Evolutionary conservation across 1,140 invertebrate genomes (phyloP), one percentile per base, ranked within the genome.

Genomic region (Antheraea mylitta): DNA sequence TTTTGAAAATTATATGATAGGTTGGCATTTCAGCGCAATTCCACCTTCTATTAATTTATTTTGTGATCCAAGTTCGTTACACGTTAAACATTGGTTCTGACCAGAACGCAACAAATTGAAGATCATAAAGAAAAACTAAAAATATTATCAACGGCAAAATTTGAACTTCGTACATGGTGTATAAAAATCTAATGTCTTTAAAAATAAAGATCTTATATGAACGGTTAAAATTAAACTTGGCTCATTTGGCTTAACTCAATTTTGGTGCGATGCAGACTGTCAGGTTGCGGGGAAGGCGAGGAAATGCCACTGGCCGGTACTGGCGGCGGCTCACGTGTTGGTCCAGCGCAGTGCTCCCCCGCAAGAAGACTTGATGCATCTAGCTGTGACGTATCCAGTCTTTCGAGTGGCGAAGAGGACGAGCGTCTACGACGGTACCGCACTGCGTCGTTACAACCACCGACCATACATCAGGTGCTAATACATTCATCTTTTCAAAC

Each of bases 331-430:
- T 71, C 76, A 8, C 80, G 87, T 38, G 79, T 80, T 0, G 89
- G 89, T 5, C 89, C 89, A 6, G 89, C 89, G 67, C 89, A 91
- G 73, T 91, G 89, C 69, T 91, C 89, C 58, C 89, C 89, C 58
- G 89, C 89, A 76, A 78, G 89, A 18, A 80, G 87, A 45, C 85
- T 91, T 64, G 89, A 91, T 77, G 79, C 86, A n/a, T 90, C 86
- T 62, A 88, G 83, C 9, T 90, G 89, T 83, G 88, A 91, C 79
- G 88, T 91, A 69, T 91, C 89, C 71, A 86, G 83, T 70, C 80
- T 91, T 7, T 90, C 87, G 81, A 88, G 86, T 75, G 88, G 87
- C 65, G 88, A 91, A 69, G 89, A 91, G 75, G 88, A 91, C 85
- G 88, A 91, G 75, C 77, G 89, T 0, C 72, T 91, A 71, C 80